Percentiles rank a stretch among this genome's conserved stretches.
phyloP scores from a whole-genome alignment of 2,797 vertebrate species.

The Alca torda region DNA sequence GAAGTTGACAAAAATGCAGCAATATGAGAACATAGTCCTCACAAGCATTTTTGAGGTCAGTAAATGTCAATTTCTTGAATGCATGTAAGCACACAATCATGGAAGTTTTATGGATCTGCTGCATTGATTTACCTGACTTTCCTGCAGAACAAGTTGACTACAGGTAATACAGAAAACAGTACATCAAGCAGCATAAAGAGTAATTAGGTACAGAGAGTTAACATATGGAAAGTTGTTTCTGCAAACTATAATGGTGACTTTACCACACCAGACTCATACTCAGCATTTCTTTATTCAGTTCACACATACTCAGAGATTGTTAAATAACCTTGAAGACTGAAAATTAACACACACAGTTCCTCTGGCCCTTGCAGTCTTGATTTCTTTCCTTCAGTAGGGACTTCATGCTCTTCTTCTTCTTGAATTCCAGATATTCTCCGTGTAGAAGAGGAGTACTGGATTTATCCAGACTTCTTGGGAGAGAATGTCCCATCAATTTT shows the following conservation, averaged over 20 bases:
- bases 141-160: background rate
- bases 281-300: background rate
- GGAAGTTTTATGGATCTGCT: background rate
- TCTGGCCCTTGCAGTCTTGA: background rate
- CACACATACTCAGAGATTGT: rapidly evolving
- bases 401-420: background rate
- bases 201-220: background rate
- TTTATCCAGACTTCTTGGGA: background rate
- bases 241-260: background rate
- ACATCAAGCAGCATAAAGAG: background rate
- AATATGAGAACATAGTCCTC: background rate
- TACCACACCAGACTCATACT: background rate
- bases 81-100: background rate
- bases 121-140: background rate
- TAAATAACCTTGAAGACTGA: background rate
- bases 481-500: rapidly evolving
- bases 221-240: background rate
- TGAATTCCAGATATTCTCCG: background rate
- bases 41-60: background rate
- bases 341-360: background rate
- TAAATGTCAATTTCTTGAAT: background rate
- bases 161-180: background rate
- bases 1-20: background rate
- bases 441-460: background rate
- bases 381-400: background rate